Evolutionary conservation across 2,113 vertebrate genomes (phyloP).

Genomic region (Sprattus sprattus): DNA sequence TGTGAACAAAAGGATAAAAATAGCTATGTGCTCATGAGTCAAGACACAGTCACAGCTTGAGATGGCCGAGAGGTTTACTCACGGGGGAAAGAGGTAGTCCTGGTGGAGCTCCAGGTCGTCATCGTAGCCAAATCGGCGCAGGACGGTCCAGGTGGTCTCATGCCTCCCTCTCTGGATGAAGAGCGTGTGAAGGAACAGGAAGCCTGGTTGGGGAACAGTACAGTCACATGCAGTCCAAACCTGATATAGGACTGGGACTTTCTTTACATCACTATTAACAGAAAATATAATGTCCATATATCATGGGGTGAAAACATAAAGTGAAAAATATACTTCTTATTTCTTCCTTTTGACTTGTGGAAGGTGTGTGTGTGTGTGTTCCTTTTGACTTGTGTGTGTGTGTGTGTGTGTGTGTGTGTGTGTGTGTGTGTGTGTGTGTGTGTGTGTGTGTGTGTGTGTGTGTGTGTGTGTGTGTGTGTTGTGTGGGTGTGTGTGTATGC

Average conservation of each 20-base stretch:
- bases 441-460: neutral
- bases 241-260: neutral
- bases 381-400: too few relatives aligned
- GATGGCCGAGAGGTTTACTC: conserved; percentile 51
- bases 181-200: conserved; percentile 95
- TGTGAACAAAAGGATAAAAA: neutral
- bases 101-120: conserved; percentile 93
- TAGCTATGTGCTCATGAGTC: neutral
- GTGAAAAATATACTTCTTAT: too few relatives aligned
- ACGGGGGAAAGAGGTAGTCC: conserved; percentile 93
- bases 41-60: neutral
- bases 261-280: too few relatives aligned
- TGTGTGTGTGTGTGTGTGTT: too few relatives aligned
- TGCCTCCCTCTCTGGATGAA: conserved; percentile 97
- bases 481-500: too few relatives aligned
- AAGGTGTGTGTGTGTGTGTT: neutral
- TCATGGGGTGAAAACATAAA: too few relatives aligned
- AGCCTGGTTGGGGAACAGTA: conserved; percentile 73
- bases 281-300: too few relatives aligned
- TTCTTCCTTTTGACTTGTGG: too few relatives aligned
- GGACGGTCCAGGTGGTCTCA: conserved; percentile 95
- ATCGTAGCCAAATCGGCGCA: conserved; percentile 93
- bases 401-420: too few relatives aligned
- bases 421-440: neutral
- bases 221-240: neutral